Base-by-base conservation (phyloP, 2,888 invertebrate genomes). In the Cephus rjabovi region DNA sequence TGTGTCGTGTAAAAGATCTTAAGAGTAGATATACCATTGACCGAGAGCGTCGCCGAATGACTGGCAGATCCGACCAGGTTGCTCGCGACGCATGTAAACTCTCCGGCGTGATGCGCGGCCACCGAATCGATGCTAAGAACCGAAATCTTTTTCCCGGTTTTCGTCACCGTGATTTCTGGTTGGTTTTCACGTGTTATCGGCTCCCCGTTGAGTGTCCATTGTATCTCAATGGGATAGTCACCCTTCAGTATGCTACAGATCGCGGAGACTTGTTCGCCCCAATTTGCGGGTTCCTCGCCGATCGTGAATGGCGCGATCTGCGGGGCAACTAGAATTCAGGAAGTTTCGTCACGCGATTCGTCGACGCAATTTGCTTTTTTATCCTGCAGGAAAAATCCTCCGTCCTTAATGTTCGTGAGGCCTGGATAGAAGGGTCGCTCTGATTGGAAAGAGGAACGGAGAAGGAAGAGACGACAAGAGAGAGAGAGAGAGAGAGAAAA, bases 231-330 rank as follows among this genome's bases (percentile, higher is more conserved):
- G 1, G 97, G 97, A 83, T 95, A 94, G 91, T 97, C 97, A 77
- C 97, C 96, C 90, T 96, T 96, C 86, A 94, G 94, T 76, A 96
- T 93, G 77, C 95, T 95, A 92, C 96, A 96, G 79, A 95, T 93
- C 78, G 95, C 93, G 23, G 95, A 95, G 34, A 95, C 95, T 93
- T 95, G 94, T 86, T 96, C 96, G 77, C 96, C 95, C 89, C 95
- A 95, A 89, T 96, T 96, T n/a, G 95, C 94, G 77, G 95, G 94
- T 85, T 95, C 94, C 76, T 94, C 94, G 81, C 94, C 95, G 88
- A 95, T 94, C 84, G 94, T 93, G 90, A 95, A 94, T 74, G 95
- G 95, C 86, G 94, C 93, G 87, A 95, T 95, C 92, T 95, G 95
- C 81, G 95, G 95, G 85, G 94, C 93, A 90, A 95, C 95, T 95